Conservation (phyloP, 2,888 invertebrate species). For the Lepidochrysops patricia region DNA sequence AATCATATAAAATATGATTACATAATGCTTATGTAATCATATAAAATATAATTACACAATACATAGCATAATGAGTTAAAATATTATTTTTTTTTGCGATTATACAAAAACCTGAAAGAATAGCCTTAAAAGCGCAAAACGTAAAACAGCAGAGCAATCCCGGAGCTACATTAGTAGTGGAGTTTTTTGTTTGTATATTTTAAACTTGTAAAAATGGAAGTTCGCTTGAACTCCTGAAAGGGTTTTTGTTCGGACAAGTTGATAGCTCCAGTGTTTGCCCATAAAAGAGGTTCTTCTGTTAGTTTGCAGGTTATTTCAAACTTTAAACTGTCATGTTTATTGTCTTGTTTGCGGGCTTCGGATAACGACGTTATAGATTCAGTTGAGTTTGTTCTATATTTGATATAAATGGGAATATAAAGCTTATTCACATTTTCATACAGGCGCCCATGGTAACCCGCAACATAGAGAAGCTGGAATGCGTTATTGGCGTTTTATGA, state of each 20-base stretch:
- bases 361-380: no score
- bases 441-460: no score
- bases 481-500: no score
- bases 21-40: no score
- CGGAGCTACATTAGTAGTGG: neutral
- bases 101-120: neutral
- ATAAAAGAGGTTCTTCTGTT: slow-evolving; percentile 5
- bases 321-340: slow-evolving; percentile 8
- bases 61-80: no score
- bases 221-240: neutral
- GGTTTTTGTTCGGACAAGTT: slow-evolving; percentile 7
- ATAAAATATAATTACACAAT: no score
- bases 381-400: no score
- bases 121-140: neutral
- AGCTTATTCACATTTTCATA: no score
- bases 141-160: neutral
- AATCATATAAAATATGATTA: no score
- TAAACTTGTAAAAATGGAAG: neutral
- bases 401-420: no score
- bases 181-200: slow-evolving; percentile 8
- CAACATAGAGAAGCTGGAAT: no score
- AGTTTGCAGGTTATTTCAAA: neutral
- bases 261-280: neutral
- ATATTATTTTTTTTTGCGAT: no score
- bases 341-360: neutral